Evolutionary conservation across 2,113 vertebrate genomes (phyloP).

Genomic region (Nanorana parkeri): DNA sequence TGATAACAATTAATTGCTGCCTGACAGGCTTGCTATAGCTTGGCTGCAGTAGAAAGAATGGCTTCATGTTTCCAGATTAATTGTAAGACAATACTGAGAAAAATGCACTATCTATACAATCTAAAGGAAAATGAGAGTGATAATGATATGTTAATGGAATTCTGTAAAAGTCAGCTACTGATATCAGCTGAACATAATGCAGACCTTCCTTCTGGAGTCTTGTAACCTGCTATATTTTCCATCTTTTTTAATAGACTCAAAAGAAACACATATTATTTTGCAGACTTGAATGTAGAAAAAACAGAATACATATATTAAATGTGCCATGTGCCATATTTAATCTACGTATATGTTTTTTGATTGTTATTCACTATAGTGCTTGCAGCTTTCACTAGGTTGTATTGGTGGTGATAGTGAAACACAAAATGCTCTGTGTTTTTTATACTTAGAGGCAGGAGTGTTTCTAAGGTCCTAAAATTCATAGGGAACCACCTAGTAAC

Average conservation of each 20-base stretch:
- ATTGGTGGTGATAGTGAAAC: too few species aligned
- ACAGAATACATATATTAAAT: too few species aligned
- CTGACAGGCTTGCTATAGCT: slow-evolving; percentile 53
- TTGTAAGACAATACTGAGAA: slow-evolving; percentile 54
- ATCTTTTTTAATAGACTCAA: background rate
- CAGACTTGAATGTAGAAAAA: background rate
- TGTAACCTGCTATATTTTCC: background rate
- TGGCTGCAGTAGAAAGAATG: slow-evolving; percentile 33
- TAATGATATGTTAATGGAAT: slow-evolving; percentile 54
- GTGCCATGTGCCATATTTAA: too few species aligned
- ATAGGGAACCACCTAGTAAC: too few species aligned
- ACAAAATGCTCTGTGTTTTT: too few species aligned
- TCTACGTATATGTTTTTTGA: too few species aligned
- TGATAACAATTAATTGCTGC: slow-evolving; percentile 73
- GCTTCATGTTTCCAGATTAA: slow-evolving; percentile 46
- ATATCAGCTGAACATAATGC: slow-evolving; percentile 26
- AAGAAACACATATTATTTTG: background rate
- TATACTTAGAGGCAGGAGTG: too few species aligned
- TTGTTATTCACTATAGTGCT: too few species aligned
- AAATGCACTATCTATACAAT: slow-evolving; percentile 35
- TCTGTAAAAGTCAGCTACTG: slow-evolving; percentile 31
- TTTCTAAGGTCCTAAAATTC: too few species aligned
- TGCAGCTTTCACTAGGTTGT: too few species aligned
- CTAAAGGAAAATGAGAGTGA: slow-evolving; percentile 47
- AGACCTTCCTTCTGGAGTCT: slow-evolving; percentile 16